Percentiles rank a stretch among this genome's conserved stretches.
phyloP scores from a whole-genome alignment of 92 coral and sea anemone genomes.

The Ricordea florida region DNA sequence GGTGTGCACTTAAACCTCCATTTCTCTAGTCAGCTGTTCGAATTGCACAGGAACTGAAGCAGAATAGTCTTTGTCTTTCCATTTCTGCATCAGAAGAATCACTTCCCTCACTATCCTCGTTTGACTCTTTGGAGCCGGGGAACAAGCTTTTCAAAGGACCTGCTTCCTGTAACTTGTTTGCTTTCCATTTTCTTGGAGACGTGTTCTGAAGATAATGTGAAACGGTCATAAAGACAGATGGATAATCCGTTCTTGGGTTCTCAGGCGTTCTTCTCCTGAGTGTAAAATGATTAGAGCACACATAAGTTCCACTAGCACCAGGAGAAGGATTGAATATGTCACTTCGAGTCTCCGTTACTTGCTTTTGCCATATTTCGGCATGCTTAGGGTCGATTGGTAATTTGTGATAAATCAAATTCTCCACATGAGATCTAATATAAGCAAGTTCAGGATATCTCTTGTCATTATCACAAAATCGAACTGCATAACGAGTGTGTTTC shows the following conservation, averaged over 20 bases:
- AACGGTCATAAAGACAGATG: conserved; percentile 17
- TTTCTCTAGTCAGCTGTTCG: conserved; percentile 38
- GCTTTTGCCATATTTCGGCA: too few species aligned
- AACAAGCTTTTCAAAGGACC: conserved; percentile 8
- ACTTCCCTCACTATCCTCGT: neutral
- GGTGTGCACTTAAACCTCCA: conserved; percentile 47
- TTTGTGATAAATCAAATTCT: too few species aligned
- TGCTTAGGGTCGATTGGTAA: too few species aligned
- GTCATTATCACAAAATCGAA: too few species aligned
- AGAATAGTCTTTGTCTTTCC: conserved; percentile 1
- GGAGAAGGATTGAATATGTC: too few species aligned
- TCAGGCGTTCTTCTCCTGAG: conserved; percentile 23
- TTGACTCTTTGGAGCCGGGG: neutral
- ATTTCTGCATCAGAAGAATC: neutral
- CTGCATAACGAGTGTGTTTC: too few species aligned
- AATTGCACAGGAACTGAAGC: conserved; percentile 25
- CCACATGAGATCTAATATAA: too few species aligned
- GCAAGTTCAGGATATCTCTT: too few species aligned
- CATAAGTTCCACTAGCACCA: too few species aligned
- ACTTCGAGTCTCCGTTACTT: too few species aligned
- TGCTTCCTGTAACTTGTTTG: too few species aligned
- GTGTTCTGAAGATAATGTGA: neutral
- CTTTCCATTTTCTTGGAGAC: conserved; percentile 16
- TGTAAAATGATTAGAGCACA: too few species aligned
- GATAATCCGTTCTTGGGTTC: conserved; percentile 48